phyloP scores from a whole-genome alignment of 1,140 invertebrate species.

The Dendrolimus punctatus region DNA sequence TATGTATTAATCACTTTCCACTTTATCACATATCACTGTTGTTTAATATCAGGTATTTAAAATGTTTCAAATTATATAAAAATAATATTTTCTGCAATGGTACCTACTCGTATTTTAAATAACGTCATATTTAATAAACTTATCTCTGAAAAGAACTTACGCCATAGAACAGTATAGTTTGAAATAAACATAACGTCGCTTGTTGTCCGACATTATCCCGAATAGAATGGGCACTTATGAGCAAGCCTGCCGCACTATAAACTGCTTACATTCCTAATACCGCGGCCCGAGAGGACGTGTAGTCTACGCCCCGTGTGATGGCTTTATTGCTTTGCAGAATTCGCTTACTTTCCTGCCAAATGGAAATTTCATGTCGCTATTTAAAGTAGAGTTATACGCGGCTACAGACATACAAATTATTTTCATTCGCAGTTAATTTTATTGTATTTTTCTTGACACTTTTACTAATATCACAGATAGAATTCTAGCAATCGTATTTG shows the following conservation, averaged over 20 bases:
- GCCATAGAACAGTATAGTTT: conserved; percentile 29
- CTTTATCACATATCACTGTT: no score
- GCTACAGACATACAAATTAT: no score
- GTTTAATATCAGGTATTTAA: no score
- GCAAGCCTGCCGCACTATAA: conserved; percentile 55
- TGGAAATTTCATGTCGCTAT: neutral
- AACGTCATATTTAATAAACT: neutral
- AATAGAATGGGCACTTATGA: conserved; percentile 62
- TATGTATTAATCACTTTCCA: no score
- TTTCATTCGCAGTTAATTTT: no score
- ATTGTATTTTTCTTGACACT: no score
- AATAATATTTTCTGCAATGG: no score
- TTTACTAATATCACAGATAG: no score
- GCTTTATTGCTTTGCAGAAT: conserved; percentile 42
- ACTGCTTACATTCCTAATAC: conserved; percentile 52
- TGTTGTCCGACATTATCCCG: conserved; percentile 55
- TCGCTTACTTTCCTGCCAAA: conserved; percentile 3
- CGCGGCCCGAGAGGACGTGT: conserved; percentile 29
- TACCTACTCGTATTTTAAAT: no score
- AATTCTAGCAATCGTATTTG: no score
- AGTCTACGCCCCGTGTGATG: conserved; percentile 31
- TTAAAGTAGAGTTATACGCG: no score
- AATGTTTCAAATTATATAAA: no score
- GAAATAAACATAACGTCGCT: conserved; percentile 55
- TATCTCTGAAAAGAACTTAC: conserved; percentile 26